phyloP scores from a whole-genome alignment of 2,113 vertebrate genomes.

The Plecotus auritus region DNA sequence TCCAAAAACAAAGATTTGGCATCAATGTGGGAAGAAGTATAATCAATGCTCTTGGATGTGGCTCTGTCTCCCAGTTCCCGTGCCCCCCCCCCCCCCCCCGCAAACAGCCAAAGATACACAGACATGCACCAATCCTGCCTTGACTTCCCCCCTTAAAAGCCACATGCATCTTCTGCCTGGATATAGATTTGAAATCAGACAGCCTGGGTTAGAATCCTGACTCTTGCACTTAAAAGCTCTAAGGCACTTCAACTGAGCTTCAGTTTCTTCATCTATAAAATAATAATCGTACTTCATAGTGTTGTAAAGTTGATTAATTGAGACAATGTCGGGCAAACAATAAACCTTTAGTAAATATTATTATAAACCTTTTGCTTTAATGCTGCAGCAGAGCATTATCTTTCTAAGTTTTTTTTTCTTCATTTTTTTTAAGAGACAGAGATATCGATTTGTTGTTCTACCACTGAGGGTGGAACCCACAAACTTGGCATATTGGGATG shows the following conservation, averaged over 20 bases:
- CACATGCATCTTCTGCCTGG: neutral
- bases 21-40: neutral
- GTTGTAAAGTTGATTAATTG: neutral
- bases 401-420: neutral
- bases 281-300: neutral
- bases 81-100: too few species aligned
- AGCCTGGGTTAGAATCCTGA: neutral
- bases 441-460: neutral
- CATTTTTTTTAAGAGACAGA: neutral
- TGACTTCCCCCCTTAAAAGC: neutral
- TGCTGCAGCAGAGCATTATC: neutral
- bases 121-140: neutral
- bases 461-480: neutral
- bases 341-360: neutral
- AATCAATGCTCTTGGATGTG: neutral
- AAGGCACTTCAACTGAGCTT: neutral
- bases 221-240: neutral
- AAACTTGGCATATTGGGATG: neutral
- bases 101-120: neutral
- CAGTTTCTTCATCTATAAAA: neutral
- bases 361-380: constrained; percentile 19
- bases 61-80: neutral
- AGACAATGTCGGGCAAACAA: neutral
- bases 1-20: neutral
- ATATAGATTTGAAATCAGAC: neutral